Base-by-base conservation (phyloP, 2,888 invertebrate species). In the Eurytoma californica region DNA sequence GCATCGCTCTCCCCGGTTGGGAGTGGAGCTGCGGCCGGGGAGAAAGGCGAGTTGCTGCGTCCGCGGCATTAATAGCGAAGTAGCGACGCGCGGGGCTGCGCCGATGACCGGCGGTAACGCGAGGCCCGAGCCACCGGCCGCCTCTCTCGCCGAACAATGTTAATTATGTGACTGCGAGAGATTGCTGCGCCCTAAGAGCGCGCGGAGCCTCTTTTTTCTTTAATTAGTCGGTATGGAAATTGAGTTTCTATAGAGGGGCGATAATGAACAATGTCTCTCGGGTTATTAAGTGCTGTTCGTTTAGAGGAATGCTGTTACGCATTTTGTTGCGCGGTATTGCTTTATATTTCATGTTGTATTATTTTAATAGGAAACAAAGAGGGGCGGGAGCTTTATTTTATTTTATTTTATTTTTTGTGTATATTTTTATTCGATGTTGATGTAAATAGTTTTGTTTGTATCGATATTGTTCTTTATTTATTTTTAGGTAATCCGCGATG, bases 61-160 rank as follows among this genome's bases (percentile, higher is more conserved):
- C 55, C 65, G 76, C 18, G 76, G 53, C 72, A 77, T 77, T 77
- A 77, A 76, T 76, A 69, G 68, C 75, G 61, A 76, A 76, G 53
- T 66, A 66, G 75, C 67, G 75, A 67, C 39, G 63, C 63, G 47
- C 67, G 14, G 20, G 24, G 9, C 5, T 7, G 39, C 58, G 0
- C 28, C 20, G 28, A 18, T 63, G 53, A 14, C 49, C 51, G 72
- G 61, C 72, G 51, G 51, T 72, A 51, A n/a, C 16, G 55, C 18
- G 14, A 5, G 39, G 18, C 4, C 16, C n/a, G 9, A 12, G 18
- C 66, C 47, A 39, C n/a, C 12, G 47, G 18, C 39, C 47, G 51
- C 39, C 47, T 51, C 47, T 51, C 76, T 55, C 63, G 51, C 39
- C 70, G n/a, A 30, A 39, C 39, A 70, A 70, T 70, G 70, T 77